phyloP scores from a whole-genome alignment of 1,140 invertebrate genomes.

The Hestina assimilis region DNA sequence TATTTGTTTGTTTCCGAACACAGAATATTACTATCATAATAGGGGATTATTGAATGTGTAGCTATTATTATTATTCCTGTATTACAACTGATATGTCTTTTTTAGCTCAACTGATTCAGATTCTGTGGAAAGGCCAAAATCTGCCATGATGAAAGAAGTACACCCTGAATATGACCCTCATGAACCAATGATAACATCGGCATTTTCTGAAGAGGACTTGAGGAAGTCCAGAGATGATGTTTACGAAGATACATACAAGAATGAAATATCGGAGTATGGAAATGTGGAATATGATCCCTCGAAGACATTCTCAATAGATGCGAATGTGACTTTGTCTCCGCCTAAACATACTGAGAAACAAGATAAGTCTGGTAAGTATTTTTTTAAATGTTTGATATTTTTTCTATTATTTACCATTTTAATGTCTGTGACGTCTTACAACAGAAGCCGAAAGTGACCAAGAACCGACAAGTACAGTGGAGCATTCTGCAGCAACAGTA shows the following conservation, averaged over 20 bases:
- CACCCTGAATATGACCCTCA: constrained; percentile 73
- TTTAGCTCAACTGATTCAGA: constrained; percentile 69
- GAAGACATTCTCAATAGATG: constrained; percentile 54
- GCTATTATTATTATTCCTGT: no score
- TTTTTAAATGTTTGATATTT: background rate
- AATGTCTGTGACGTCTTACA: background rate
- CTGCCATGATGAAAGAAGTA: constrained; percentile 64
- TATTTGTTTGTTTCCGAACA: background rate
- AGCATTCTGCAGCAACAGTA: constrained; percentile 75
- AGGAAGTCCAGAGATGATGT: constrained; percentile 64
- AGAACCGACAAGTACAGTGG: constrained; percentile 81
- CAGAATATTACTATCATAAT: no score
- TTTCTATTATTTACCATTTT: background rate
- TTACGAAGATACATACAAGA: constrained; percentile 60
- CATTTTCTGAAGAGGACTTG: constrained; percentile 69
- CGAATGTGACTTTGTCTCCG: constrained; percentile 38
- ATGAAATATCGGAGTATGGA: constrained; percentile 46
- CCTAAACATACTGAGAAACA: constrained; percentile 50
- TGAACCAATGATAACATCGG: constrained; percentile 72
- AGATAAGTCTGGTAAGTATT: constrained; percentile 68
- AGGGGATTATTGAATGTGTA: no score
- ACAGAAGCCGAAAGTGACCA: constrained; percentile 80
- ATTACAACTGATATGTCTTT: constrained; percentile 21
- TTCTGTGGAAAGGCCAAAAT: constrained; percentile 66
- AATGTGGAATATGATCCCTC: constrained; percentile 46